Evolutionary conservation across 1,140 invertebrate genomes (phyloP).

Genomic region (Aphis gossypii): DNA sequence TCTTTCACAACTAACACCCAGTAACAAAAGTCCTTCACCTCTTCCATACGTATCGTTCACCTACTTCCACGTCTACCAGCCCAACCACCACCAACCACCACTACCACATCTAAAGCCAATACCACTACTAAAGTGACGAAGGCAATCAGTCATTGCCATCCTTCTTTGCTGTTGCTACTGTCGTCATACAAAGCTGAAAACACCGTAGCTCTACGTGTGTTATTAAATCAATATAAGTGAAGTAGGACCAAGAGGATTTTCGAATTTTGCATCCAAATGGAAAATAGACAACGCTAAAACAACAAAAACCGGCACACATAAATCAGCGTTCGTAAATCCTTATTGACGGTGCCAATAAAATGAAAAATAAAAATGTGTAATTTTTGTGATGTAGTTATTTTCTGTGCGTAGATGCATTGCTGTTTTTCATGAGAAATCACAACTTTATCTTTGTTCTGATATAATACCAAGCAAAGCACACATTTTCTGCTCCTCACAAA

Average conservation of each 20-base stretch:
- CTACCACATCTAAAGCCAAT: not conserved
- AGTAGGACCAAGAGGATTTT: not conserved
- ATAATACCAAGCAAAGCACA: too few relatives aligned
- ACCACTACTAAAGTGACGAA: not conserved
- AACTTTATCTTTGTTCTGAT: not conserved
- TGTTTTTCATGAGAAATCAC: not conserved
- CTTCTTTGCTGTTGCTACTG: not conserved
- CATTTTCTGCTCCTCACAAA: not conserved
- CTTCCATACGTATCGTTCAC: not conserved
- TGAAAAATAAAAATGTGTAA: constrained; percentile 35
- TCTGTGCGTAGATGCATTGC: not conserved
- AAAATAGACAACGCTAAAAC: constrained; percentile 19
- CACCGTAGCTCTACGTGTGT: not conserved
- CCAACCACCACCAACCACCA: not conserved
- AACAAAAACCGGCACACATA: constrained; percentile 17
- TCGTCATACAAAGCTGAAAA: not conserved
- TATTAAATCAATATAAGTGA: not conserved
- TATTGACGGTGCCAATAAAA: not conserved
- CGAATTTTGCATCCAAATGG: constrained; percentile 12
- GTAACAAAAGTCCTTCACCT: not conserved
- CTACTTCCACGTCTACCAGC: too few relatives aligned
- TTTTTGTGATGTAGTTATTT: not conserved
- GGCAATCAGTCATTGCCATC: constrained; percentile 11
- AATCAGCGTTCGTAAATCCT: not conserved
- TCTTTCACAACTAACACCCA: not conserved